Percentiles rank a stretch among this genome's conserved stretches.
Conservation (phyloP, 2,888 invertebrate species). For the Hydrotaea cyrtoneurina region DNA sequence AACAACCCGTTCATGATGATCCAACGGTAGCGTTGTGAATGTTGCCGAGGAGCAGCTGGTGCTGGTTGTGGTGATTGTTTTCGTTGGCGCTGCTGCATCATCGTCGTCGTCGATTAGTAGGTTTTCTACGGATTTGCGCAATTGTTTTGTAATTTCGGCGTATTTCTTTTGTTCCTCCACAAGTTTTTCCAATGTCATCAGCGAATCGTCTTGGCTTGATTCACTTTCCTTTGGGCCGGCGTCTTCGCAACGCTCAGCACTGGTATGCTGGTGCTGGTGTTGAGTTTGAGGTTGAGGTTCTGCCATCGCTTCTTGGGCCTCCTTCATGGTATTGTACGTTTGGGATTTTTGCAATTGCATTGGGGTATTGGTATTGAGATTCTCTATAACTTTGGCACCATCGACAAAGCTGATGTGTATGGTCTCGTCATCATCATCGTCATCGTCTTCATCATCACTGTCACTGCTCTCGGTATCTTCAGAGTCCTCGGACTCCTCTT, state of each 20-base stretch:
- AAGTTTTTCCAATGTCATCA: constrained; percentile 72
- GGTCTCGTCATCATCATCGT: constrained; percentile 72
- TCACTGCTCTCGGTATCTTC: constrained; percentile 70
- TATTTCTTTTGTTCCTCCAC: constrained; percentile 77
- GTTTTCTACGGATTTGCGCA: constrained; percentile 76
- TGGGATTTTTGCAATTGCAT: constrained; percentile 76
- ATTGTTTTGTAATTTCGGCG: constrained; percentile 77
- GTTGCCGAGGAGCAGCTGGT: background rate
- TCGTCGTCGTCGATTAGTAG: constrained; percentile 72
- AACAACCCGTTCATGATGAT: background rate
- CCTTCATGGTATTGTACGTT: constrained; percentile 75
- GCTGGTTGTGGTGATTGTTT: background rate
- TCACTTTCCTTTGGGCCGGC: background rate
- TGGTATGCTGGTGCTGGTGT: too few species aligned
- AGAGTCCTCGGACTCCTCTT: constrained; percentile 69
- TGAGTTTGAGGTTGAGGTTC: background rate
- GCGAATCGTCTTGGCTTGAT: constrained; percentile 51
- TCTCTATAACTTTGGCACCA: constrained; percentile 79
- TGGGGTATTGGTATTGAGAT: constrained; percentile 77
- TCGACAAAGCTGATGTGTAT: constrained; percentile 76
- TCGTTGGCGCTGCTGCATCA: constrained; percentile 14
- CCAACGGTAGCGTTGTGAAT: background rate
- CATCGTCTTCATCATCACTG: constrained; percentile 74
- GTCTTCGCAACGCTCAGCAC: background rate
- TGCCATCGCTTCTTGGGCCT: constrained; percentile 68